These are phyloP conservation scores for Mastomys coucha DNA, from an alignment of 2,113 vertebrate species.

Conservation along the genomic window DNA sequence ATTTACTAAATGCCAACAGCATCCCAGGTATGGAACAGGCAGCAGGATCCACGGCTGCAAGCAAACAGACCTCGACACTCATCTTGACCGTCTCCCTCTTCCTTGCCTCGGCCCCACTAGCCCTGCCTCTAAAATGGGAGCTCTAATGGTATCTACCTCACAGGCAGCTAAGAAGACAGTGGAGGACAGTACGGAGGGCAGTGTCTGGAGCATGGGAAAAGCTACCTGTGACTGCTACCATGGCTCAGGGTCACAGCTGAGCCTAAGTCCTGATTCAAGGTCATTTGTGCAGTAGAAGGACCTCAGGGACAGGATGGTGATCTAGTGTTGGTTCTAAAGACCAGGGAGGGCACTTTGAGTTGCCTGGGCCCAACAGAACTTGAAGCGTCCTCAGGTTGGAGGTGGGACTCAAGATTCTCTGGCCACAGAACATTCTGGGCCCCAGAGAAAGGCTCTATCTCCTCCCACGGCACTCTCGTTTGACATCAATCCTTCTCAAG, in stretches of 20 bases:
- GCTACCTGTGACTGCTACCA: rapidly evolving
- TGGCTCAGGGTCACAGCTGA: background rate
- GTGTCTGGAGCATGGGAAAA: background rate
- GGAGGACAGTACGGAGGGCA: rapidly evolving
- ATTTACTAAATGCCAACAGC: no score
- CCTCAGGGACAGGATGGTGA: background rate
- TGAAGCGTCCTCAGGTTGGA: background rate
- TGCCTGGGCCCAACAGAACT: background rate
- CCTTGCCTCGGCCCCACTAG: background rate
- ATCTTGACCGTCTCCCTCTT: background rate
- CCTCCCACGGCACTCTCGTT: rapidly evolving
- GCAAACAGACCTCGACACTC: background rate
- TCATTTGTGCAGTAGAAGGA: background rate
- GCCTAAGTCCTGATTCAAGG: background rate
- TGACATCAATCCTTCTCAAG: no score
- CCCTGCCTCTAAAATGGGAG: background rate
- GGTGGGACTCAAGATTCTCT: background rate
- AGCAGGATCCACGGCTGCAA: background rate
- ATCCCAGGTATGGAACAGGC: background rate
- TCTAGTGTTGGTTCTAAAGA: background rate
- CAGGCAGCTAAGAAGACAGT: background rate
- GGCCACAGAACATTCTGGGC: background rate
- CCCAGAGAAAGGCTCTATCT: background rate
- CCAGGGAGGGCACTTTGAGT: background rate
- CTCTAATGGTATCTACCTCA: no score